Percentiles rank a stretch among this genome's conserved stretches.
Conservation (phyloP, 64 coral and sea anemone genomes). For the Montipora sp. region DNA sequence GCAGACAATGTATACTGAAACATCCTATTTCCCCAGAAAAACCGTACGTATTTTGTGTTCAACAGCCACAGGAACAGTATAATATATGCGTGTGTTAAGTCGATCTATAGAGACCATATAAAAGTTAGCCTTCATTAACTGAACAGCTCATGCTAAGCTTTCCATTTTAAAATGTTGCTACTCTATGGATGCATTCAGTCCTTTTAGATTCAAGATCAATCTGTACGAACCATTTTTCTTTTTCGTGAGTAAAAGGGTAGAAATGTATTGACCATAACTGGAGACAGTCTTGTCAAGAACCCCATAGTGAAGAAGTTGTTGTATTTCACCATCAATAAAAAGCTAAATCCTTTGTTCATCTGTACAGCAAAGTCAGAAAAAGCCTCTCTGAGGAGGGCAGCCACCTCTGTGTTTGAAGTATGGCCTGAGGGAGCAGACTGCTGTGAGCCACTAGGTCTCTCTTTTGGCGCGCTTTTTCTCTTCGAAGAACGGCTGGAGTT, state of each 20-base stretch:
- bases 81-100: constrained; percentile 47
- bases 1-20: constrained; percentile 41
- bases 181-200: constrained; percentile 52
- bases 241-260: constrained; percentile 17
- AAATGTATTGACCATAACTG: neutral
- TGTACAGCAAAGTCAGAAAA: no score
- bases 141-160: constrained; percentile 16
- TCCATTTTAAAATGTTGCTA: constrained; percentile 66
- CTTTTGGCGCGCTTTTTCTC: neutral
- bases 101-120: constrained; percentile 29
- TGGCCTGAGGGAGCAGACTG: neutral
- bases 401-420: neutral
- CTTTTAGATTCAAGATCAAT: constrained; percentile 57
- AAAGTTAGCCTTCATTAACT: constrained; percentile 46
- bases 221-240: constrained; percentile 46
- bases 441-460: neutral
- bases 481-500: neutral
- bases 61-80: constrained; percentile 46
- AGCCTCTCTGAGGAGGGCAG: no score
- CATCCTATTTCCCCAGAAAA: constrained; percentile 48
- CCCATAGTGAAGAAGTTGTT: constrained; percentile 10
- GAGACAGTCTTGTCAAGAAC: neutral
- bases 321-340: constrained; percentile 31
- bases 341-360: no score
- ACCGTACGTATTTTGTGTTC: constrained; percentile 55